Percentiles rank a stretch among this genome's conserved stretches.
Conservation (phyloP, 2,888 invertebrate genomes). For the Epirrhoe alternata region DNA sequence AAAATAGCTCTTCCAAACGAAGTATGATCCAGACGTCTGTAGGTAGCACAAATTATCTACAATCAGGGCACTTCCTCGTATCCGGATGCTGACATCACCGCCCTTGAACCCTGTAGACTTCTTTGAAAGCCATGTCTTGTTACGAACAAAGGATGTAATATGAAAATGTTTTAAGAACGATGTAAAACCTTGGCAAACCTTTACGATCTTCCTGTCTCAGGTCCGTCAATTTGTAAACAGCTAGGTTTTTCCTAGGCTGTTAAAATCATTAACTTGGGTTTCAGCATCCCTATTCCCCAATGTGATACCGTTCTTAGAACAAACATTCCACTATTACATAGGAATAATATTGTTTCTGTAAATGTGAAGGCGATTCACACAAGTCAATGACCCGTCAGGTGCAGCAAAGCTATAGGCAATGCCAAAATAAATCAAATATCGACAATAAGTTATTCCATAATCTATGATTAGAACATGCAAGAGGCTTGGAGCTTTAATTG, state of each 20-base stretch:
- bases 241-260: too few species aligned
- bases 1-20: background rate
- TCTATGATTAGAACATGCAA: constrained; percentile 33
- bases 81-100: constrained; percentile 40
- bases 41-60: constrained; percentile 16
- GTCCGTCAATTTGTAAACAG: too few species aligned
- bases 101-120: constrained; percentile 45
- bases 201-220: background rate
- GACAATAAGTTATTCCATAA: constrained; percentile 20
- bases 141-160: background rate
- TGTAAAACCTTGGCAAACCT: background rate
- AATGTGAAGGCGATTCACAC: constrained; percentile 10
- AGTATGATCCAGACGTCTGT: background rate
- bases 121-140: constrained; percentile 36
- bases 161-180: background rate
- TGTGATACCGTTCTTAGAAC: background rate
- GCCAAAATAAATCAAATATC: constrained; percentile 29
- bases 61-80: constrained; percentile 43
- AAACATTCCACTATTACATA: background rate
- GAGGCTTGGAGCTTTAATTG: constrained; percentile 39
- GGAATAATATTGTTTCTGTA: background rate
- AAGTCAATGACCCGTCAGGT: constrained; percentile 11
- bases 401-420: constrained; percentile 14
- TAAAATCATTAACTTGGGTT: too few species aligned
- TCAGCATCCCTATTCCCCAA: too few species aligned